Evolutionary conservation across 2,797 vertebrate genomes (phyloP), one percentile per base, ranked within the genome.

Genomic region (Naso thynnoides): DNA sequence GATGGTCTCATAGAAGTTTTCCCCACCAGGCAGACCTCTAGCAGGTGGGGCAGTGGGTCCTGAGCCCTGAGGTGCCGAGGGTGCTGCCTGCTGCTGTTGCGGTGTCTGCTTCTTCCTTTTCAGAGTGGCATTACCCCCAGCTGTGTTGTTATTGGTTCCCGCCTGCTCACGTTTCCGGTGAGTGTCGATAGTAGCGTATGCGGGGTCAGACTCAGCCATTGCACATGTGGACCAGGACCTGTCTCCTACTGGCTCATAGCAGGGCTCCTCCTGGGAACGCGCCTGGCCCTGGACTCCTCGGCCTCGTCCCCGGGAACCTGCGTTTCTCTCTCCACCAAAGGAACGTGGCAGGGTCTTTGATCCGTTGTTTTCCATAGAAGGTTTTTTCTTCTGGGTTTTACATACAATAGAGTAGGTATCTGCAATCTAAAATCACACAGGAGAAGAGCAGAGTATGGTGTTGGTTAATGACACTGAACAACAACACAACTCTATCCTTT

Each of bases 341-440:
- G 88, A 90, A 59, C 91, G 91, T 1, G 91, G 92, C 41, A 89
- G 92, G 85, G 88, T 93, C 82, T 92, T 89, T 31, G 90, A 73
- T 52, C 85, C 87, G 8, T 86, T 93, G 83, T 87, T 86, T 65
- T 94, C 93, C 81, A 90, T 83, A n/a, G 86, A 86, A 18, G 86
- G 87, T 58, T 92, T 95, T 83, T 94, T 95, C 87, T 94, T 95
- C 75, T 90, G 89, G 52, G 83, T 85, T 90, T 95, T 95, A 79
- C 93, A 95, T 69, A 95, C 93, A 0, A 95, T 94, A 64, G 95
- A 95, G 89, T 95, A 95, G 76, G 94, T 95, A 69, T 95, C 94
- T 75, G 94, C 92, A 78, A 95, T 94, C 95, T 95, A 90, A 86
- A 72, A 89, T 79, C 61, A 86, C 31, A 83, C 56, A 82, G 47